Evolutionary conservation across 2,113 vertebrate species (phyloP), one percentile per base, ranked within the genome.

Genomic region (Macquaria australasica): DNA sequence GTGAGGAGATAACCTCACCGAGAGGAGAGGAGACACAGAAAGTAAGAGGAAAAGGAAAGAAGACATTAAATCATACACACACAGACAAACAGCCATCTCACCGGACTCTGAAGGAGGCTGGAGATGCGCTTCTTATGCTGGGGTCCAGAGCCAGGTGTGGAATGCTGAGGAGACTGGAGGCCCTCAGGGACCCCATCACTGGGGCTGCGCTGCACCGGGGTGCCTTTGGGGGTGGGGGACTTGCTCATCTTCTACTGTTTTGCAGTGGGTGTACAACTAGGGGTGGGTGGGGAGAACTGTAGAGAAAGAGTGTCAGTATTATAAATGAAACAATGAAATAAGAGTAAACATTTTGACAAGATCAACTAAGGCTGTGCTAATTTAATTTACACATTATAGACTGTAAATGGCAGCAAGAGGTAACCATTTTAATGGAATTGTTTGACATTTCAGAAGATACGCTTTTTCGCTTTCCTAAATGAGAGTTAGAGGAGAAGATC

Each of bases 31-130:
- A 88, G 83, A 50, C 62, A 73, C 64, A 97, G 91, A 94, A 94
- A 95, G 90, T 18, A 23, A 45, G 3, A 63, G 72, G 25, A 41
- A 14, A 10, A 50, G 15, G 55, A 45, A 20, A 72, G 21, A 11
- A 79, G 28, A 48, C 15, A 34, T 43, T 34, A 64, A 55, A 73
- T 59, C 64, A 15, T n/a, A 21, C 25, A 75, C n/a, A 70, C 51
- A 53, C 11, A 60, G 3, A 50, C 0, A 5, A 23, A 37, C 12
- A 25, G 45, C 0, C 8, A 14, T 82, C 94, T 94, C 82, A 96
- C 96, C 39, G 98, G 98, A 91, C 98, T 99, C 92, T 98, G 97
- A 53, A 99, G 95, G 74, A 99, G 97, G 94, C 97, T 97, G 87
- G 97, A 98, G 80, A 99, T 97, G 3, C 96, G 94, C 77, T 98